These are phyloP conservation scores for Synchiropus splendidus DNA, from an alignment of 2,113 vertebrate species.

Conservation along the genomic window DNA sequence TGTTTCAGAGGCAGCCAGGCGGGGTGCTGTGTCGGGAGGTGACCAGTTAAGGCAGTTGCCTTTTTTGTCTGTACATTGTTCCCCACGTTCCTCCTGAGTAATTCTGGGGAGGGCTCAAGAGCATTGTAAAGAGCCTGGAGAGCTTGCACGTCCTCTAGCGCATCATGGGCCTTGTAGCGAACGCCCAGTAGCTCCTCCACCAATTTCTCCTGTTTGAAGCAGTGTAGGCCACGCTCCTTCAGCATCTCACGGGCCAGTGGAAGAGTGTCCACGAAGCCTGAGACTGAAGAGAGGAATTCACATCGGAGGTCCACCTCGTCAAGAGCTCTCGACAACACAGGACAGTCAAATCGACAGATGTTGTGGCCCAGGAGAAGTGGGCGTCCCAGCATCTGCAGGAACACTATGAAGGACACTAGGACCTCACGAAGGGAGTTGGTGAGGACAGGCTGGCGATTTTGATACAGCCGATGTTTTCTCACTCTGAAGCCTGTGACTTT, in stretches of 20 bases:
- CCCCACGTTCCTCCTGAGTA: conserved; percentile 38
- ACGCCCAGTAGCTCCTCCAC: conserved; percentile 50
- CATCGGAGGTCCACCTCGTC: conserved; percentile 40
- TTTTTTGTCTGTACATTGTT: neutral
- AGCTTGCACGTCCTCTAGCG: conserved; percentile 50
- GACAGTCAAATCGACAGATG: conserved; percentile 58
- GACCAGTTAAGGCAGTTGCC: too few relatives aligned
- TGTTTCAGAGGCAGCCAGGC: too few relatives aligned
- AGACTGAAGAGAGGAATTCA: conserved; percentile 33
- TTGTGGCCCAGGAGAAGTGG: conserved; percentile 62
- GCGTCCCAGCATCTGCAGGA: conserved; percentile 43
- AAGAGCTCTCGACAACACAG: conserved; percentile 36
- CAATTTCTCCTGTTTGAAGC: conserved; percentile 56
- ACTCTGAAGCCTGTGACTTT: conserved; percentile 57
- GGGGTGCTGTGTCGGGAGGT: too few relatives aligned
- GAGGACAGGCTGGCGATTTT: conserved; percentile 34
- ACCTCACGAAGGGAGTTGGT: conserved; percentile 54
- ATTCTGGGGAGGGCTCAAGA: conserved; percentile 29
- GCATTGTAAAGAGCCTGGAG: conserved; percentile 48
- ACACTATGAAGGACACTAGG: conserved; percentile 58
- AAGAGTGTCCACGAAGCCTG: conserved; percentile 58
- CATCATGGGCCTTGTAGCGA: conserved; percentile 58
- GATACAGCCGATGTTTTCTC: conserved; percentile 39
- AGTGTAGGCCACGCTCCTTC: conserved; percentile 27
- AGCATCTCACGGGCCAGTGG: conserved; percentile 50